These are phyloP conservation scores for Brachionus sp. DNA, from an alignment of 1,140 invertebrate genomes.

Conservation along the genomic window DNA sequence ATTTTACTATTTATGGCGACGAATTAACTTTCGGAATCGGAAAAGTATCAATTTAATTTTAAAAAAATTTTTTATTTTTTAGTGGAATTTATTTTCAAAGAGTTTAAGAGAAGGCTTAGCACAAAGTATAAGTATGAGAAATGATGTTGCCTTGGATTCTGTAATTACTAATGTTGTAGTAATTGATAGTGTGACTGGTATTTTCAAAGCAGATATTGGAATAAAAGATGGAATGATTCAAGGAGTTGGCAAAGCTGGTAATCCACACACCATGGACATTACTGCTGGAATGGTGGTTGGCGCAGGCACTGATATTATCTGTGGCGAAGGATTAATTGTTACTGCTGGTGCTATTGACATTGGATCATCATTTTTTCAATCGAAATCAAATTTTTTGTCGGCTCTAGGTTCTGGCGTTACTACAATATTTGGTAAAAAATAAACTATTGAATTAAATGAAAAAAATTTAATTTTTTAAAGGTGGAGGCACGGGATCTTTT, in stretches of 20 bases:
- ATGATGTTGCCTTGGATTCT: conserved; percentile 53
- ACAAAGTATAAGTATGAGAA: conserved; percentile 51
- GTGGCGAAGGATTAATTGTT: conserved; percentile 56
- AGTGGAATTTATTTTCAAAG: conserved; percentile 47
- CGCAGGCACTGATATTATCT: conserved; percentile 57
- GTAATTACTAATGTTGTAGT: conserved; percentile 60
- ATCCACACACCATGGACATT: conserved; percentile 56
- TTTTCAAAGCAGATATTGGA: conserved; percentile 59
- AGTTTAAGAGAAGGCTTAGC: conserved; percentile 59
- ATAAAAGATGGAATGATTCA: conserved; percentile 57
- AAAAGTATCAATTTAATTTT: conserved; percentile 51
- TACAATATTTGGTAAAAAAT: conserved; percentile 52
- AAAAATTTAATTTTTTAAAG: conserved; percentile 38
- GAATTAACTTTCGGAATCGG: conserved; percentile 60
- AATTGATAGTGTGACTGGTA: conserved; percentile 55
- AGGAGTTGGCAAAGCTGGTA: conserved; percentile 59
- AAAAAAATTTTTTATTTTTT: neutral
- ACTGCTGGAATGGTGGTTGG: conserved; percentile 53
- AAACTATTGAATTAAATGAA: neutral
- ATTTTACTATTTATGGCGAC: conserved; percentile 57
- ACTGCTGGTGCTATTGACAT: conserved; percentile 54
- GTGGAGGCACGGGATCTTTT: conserved; percentile 58
- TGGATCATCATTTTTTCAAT: conserved; percentile 59
- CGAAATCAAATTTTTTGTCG: conserved; percentile 49
- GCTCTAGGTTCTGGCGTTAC: conserved; percentile 58